Evolutionary conservation across 2,888 invertebrate genomes (phyloP).

Genomic region (Desoria tigrina): DNA sequence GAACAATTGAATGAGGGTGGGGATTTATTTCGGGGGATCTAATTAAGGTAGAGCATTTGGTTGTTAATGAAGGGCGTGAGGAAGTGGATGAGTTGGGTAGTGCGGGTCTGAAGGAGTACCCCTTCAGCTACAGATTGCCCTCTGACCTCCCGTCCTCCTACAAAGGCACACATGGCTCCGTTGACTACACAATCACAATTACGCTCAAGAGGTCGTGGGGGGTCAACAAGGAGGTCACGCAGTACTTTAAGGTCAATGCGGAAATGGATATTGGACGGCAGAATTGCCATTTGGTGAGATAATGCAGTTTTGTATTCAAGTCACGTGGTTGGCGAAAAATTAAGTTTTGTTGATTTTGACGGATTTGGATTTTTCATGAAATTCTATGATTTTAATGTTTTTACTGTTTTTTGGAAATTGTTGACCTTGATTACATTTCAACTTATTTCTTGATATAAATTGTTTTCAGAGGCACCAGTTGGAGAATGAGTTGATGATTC

Average conservation of each 20-base stretch:
- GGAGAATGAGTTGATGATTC: background rate
- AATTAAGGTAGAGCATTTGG: background rate
- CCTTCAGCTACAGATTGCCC: slow-evolving; percentile 33
- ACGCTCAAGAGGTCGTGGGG: slow-evolving; percentile 35
- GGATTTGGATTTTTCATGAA: no score
- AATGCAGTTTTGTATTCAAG: background rate
- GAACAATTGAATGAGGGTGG: background rate
- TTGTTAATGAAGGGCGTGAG: background rate
- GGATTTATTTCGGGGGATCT: background rate
- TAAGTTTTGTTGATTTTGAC: background rate
- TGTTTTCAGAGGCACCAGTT: no score
- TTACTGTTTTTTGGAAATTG: background rate
- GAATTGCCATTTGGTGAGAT: slow-evolving; percentile 16
- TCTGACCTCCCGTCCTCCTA: slow-evolving; percentile 32
- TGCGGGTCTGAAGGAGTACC: slow-evolving; percentile 34
- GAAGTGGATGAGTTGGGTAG: background rate
- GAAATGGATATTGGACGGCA: slow-evolving; percentile 23
- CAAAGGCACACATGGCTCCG: slow-evolving; percentile 37
- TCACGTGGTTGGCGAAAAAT: background rate
- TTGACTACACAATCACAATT: slow-evolving; percentile 34
- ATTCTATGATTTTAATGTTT: no score
- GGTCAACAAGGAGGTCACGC: slow-evolving; percentile 26
- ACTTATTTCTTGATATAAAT: background rate
- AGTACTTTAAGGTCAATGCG: slow-evolving; percentile 30
- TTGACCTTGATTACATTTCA: background rate